A percentile compares a stretch with the other conserved stretches of the same genome.
These are phyloP conservation scores for Tromatobia lineatoria DNA, from an alignment of 2,888 invertebrate species.

Conservation along the genomic window DNA sequence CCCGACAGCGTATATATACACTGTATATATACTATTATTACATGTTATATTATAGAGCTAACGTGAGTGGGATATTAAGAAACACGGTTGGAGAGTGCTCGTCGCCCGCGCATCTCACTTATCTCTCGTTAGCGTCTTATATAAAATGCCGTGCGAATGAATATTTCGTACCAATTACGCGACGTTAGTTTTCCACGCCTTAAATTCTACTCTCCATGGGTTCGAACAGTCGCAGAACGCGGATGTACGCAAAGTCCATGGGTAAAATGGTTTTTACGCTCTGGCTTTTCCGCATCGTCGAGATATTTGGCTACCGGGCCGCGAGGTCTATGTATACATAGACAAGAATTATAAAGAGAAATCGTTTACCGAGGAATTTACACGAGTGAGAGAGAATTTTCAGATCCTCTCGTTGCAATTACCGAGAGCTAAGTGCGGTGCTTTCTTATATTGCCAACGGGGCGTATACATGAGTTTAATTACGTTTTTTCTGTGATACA, in stretches of 20 bases:
- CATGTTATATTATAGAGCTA: not conserved
- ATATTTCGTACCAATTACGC: slow-evolving; percentile 30
- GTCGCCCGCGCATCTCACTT: not conserved
- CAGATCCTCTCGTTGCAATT: slow-evolving; percentile 57
- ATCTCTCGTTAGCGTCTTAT: slow-evolving; percentile 31
- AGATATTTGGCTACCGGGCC: slow-evolving; percentile 53
- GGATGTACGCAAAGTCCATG: slow-evolving; percentile 26
- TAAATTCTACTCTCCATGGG: slow-evolving; percentile 23
- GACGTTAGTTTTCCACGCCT: slow-evolving; percentile 28
- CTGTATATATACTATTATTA: not conserved
- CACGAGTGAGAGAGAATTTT: slow-evolving; percentile 46
- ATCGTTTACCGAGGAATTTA: slow-evolving; percentile 62
- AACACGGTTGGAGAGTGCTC: not conserved
- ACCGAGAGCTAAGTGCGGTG: slow-evolving; percentile 35
- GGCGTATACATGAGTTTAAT: not conserved
- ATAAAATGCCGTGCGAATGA: slow-evolving; percentile 36
- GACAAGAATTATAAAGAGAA: slow-evolving; percentile 37
- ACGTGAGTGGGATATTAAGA: slow-evolving; percentile 29
- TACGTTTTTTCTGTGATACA: not conserved
- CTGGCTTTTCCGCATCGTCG: slow-evolving; percentile 61
- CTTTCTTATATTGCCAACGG: not conserved
- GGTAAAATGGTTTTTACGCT: not conserved
- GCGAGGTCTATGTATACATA: not conserved
- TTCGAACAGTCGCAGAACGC: slow-evolving; percentile 30
- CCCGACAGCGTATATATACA: too few species aligned